phyloP scores from a whole-genome alignment of 2,797 vertebrate genomes.

The Scyliorhinus canicula region DNA sequence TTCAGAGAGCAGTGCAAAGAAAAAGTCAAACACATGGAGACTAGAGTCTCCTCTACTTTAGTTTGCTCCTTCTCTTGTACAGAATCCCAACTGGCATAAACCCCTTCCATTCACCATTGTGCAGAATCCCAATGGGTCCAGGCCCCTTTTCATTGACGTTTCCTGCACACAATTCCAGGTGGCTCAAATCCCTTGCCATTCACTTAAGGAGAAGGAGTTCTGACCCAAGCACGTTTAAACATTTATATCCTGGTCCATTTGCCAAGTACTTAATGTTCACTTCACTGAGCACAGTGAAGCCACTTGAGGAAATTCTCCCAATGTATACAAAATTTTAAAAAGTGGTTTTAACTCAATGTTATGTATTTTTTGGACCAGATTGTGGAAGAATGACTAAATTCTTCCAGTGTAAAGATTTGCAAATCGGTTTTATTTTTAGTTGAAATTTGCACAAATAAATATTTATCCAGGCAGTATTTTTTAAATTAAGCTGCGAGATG shows the following conservation, averaged over 20 bases:
- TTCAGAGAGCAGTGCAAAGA: neutral
- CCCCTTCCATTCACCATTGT: neutral
- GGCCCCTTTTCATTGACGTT: neutral
- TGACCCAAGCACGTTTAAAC: neutral
- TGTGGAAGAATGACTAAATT: neutral
- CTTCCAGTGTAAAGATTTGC: neutral
- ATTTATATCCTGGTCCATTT: slow-evolving; percentile 50
- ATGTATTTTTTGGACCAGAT: neutral
- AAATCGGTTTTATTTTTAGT: neutral
- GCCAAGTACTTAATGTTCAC: slow-evolving; percentile 50
- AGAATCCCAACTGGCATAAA: neutral
- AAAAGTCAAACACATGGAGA: neutral
- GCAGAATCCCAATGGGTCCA: neutral
- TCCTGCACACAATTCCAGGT: neutral
- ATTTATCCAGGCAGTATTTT: slow-evolving; percentile 1
- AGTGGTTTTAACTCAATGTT: neutral
- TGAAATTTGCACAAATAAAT: neutral
- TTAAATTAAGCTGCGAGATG: neutral
- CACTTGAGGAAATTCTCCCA: slow-evolving; percentile 16
- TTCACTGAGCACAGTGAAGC: slow-evolving; percentile 9
- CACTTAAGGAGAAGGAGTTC: no score
- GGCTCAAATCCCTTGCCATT: neutral
- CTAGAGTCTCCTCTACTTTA: no score
- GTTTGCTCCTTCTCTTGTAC: neutral
- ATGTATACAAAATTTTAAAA: neutral